These are phyloP conservation scores for Leiothrix lutea DNA, from an alignment of 2,113 vertebrate genomes.

Conservation along the genomic window DNA sequence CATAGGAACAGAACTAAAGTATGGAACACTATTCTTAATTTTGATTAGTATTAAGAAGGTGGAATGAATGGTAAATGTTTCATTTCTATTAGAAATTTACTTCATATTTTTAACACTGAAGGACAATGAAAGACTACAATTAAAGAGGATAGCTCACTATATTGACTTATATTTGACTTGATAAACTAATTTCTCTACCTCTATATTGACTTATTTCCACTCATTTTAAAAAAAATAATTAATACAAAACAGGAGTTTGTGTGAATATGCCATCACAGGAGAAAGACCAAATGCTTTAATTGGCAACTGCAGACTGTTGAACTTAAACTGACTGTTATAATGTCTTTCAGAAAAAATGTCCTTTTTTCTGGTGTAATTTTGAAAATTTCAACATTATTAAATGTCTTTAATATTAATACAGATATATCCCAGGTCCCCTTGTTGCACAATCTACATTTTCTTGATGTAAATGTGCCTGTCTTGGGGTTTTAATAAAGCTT, in stretches of 20 bases:
- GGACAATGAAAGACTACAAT: not conserved
- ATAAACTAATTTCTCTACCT: not conserved
- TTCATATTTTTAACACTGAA: not conserved
- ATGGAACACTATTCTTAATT: not conserved
- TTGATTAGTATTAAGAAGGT: not conserved
- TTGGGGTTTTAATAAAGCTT: rapidly evolving
- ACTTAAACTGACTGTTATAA: not conserved
- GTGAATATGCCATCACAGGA: not conserved
- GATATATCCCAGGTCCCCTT: not conserved
- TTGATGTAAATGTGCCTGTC: not conserved
- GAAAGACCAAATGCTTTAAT: not conserved
- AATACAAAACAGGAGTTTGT: not conserved
- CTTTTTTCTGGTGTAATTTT: not conserved
- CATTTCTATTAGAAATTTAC: not conserved
- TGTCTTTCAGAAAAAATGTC: not conserved
- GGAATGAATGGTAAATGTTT: not conserved
- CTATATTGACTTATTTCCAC: not conserved
- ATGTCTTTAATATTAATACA: not conserved
- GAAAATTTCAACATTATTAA: not conserved
- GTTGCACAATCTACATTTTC: not conserved
- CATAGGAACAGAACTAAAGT: not conserved
- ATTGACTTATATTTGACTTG: not conserved
- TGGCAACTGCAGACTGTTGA: not conserved
- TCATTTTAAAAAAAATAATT: not conserved
- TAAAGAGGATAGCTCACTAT: not conserved